A percentile compares a stretch with the other conserved stretches of the same genome.
These are phyloP conservation scores for Heteromurus nitidus DNA, from an alignment of 2,888 invertebrate genomes.

Conservation along the genomic window DNA sequence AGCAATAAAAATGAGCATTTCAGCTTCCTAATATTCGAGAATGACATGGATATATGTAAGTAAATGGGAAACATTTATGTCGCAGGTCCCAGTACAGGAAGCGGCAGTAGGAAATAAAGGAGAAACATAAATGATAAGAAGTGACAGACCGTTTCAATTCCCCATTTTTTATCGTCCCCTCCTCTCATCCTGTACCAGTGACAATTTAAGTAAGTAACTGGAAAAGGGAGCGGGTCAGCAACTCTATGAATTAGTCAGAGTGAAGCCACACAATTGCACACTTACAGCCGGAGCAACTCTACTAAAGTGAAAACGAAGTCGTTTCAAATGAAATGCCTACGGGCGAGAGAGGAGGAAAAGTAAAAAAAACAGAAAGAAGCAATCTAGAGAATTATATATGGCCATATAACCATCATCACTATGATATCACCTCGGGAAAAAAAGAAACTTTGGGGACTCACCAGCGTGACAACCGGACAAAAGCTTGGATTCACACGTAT, in stretches of 20 bases:
- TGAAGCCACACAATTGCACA: not conserved
- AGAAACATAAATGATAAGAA: not conserved
- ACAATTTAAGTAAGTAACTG: too few relatives aligned
- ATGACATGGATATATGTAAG: too few relatives aligned
- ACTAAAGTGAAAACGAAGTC: not conserved
- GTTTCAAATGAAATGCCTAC: not conserved
- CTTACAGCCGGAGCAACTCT: too few relatives aligned
- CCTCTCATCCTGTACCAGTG: too few relatives aligned
- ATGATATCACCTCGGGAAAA: not conserved
- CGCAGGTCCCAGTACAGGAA: too few relatives aligned
- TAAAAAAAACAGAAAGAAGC: not conserved
- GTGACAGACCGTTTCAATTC: constrained; percentile 12
- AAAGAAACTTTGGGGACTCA: not conserved
- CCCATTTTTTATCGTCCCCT: not conserved
- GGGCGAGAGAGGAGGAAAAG: not conserved
- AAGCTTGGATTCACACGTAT: too few relatives aligned
- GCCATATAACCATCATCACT: not conserved
- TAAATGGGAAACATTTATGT: too few relatives aligned
- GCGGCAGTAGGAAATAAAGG: not conserved
- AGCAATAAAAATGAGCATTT: too few relatives aligned
- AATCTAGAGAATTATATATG: not conserved
- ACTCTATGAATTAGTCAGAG: too few relatives aligned
- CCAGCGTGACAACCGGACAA: constrained; percentile 3
- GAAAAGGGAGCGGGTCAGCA: too few relatives aligned
- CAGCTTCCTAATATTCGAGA: too few relatives aligned